Conservation (phyloP, 2,113 vertebrate species). For the Amblyornis subalaris region DNA sequence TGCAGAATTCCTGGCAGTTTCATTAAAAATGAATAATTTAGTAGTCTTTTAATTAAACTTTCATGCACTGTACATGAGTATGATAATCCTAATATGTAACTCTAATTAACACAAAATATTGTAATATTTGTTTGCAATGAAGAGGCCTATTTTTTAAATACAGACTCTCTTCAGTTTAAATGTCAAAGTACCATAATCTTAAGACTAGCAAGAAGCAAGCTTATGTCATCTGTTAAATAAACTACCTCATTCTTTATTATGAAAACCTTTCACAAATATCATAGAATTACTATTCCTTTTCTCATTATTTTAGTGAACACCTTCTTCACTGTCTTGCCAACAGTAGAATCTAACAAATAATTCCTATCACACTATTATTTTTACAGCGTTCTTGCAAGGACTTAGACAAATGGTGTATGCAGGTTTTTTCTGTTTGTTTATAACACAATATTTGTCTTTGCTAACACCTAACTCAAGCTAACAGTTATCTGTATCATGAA, state of each 20-base stretch:
- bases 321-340: neutral
- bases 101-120: slow-evolving; percentile 43
- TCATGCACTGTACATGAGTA: neutral
- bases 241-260: neutral
- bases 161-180: slow-evolving; percentile 3
- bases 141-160: neutral
- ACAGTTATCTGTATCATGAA: neutral
- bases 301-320: neutral
- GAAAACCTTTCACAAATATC: neutral
- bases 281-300: neutral
- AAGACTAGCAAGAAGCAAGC: neutral
- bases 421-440: neutral
- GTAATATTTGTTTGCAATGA: neutral
- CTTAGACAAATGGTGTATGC: neutral
- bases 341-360: neutral
- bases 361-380: neutral
- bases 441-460: neutral
- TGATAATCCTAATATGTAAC: slow-evolving; percentile 38
- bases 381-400: neutral
- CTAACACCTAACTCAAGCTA: neutral
- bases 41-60: slow-evolving; percentile 44
- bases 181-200: neutral
- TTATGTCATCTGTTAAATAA: neutral
- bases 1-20: slow-evolving; percentile 12
- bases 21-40: slow-evolving; percentile 58